These are phyloP conservation scores for Todus mexicanus DNA, from an alignment of 2,797 vertebrate species.

Conservation along the genomic window DNA sequence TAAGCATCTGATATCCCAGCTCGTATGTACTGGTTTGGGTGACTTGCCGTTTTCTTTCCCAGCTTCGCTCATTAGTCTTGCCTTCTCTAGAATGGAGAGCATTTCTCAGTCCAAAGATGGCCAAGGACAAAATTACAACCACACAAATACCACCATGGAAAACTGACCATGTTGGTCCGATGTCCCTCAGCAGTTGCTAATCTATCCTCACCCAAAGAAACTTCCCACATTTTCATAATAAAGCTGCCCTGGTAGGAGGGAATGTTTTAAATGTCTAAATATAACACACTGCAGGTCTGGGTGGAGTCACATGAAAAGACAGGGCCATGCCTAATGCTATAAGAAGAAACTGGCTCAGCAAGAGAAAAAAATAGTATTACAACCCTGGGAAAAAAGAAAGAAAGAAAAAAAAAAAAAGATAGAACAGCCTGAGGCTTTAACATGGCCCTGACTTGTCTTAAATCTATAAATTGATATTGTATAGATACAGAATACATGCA, in stretches of 20 bases:
- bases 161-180: not conserved
- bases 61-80: not conserved
- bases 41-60: not conserved
- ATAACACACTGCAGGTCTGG: not conserved
- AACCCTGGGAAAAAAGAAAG: not conserved
- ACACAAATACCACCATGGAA: not conserved
- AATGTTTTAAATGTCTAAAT: not conserved
- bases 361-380: not conserved
- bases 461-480: not conserved
- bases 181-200: not conserved
- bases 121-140: not conserved
- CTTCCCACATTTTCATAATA: not conserved
- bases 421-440: not conserved
- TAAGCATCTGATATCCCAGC: not conserved
- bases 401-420: not conserved
- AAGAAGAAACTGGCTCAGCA: not conserved
- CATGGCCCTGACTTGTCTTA: not conserved
- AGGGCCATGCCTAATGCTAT: not conserved
- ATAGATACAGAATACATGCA: not conserved
- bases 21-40: rapidly evolving
- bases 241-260: not conserved
- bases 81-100: not conserved
- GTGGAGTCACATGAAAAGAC: not conserved
- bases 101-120: not conserved
- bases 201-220: not conserved